phyloP scores from a whole-genome alignment of 2,888 invertebrate genomes.

The Lamellibrachia satsuma region DNA sequence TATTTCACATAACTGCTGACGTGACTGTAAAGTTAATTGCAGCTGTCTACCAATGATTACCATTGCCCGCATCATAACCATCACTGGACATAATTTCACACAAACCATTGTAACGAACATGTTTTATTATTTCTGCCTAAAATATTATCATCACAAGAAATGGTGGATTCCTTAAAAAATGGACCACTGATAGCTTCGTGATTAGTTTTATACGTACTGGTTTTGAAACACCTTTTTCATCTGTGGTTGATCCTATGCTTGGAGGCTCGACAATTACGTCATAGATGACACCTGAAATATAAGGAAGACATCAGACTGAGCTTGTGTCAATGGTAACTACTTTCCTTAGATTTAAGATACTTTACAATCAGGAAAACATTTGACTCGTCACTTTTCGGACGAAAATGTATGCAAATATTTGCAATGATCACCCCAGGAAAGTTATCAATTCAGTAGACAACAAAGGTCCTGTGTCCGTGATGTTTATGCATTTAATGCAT shows the following conservation, averaged over 20 bases:
- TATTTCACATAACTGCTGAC: neutral
- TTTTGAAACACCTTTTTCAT: slow-evolving; percentile 94
- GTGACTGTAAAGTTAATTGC: neutral
- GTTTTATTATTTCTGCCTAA: neutral
- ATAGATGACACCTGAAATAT: slow-evolving; percentile 87
- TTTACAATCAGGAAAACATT: too few species aligned
- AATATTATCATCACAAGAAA: neutral
- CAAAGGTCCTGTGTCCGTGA: too few species aligned
- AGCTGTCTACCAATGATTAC: neutral
- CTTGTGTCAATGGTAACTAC: neutral
- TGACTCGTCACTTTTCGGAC: too few species aligned
- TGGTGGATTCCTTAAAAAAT: neutral
- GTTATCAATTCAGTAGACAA: too few species aligned
- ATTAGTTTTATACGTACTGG: slow-evolving; percentile 74
- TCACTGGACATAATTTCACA: too few species aligned
- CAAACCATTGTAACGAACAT: neutral
- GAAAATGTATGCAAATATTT: too few species aligned
- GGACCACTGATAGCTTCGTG: neutral
- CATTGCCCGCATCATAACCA: too few species aligned
- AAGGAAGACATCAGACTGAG: neutral
- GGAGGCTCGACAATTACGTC: slow-evolving; percentile 99
- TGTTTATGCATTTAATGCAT: too few species aligned
- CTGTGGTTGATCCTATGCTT: slow-evolving; percentile 92
- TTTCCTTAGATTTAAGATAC: too few species aligned
- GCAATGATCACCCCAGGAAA: too few species aligned